Conservation (phyloP, 92 coral and sea anemone genomes). For the Heteractis magnifica region DNA sequence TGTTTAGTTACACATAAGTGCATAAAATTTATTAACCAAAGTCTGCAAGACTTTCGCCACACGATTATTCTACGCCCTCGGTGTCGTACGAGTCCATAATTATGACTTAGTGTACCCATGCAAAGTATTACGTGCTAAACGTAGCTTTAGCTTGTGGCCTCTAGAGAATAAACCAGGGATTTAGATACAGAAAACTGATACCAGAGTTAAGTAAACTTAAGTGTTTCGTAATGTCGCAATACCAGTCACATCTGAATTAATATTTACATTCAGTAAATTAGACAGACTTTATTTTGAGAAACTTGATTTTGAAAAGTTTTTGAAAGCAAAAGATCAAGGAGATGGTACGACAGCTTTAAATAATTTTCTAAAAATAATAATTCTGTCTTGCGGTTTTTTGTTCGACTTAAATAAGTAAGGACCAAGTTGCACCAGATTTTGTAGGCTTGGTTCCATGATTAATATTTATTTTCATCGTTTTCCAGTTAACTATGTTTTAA, state of each 20-base stretch:
- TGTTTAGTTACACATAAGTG: not conserved
- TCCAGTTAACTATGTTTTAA: no score
- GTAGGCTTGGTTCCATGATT: no score
- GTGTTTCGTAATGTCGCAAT: not conserved
- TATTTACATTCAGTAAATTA: no score
- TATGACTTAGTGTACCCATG: not conserved
- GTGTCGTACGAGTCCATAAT: not conserved
- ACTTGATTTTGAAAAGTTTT: not conserved
- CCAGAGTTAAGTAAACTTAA: not conserved
- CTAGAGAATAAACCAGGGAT: not conserved
- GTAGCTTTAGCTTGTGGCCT: not conserved
- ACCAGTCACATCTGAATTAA: not conserved
- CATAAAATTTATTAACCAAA: not conserved
- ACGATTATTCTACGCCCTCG: not conserved
- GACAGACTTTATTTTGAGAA: not conserved
- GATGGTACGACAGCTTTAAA: no score
- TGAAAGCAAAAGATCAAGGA: not conserved
- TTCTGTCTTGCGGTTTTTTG: no score
- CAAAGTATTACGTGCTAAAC: not conserved
- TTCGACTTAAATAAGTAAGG: no score
- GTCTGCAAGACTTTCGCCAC: not conserved
- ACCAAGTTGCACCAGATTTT: no score
- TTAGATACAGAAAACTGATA: not conserved
- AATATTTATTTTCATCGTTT: no score
- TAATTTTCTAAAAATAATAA: no score